Evolutionary conservation across 1,140 invertebrate species (phyloP).

Genomic region (Campoletis sonorensis): DNA sequence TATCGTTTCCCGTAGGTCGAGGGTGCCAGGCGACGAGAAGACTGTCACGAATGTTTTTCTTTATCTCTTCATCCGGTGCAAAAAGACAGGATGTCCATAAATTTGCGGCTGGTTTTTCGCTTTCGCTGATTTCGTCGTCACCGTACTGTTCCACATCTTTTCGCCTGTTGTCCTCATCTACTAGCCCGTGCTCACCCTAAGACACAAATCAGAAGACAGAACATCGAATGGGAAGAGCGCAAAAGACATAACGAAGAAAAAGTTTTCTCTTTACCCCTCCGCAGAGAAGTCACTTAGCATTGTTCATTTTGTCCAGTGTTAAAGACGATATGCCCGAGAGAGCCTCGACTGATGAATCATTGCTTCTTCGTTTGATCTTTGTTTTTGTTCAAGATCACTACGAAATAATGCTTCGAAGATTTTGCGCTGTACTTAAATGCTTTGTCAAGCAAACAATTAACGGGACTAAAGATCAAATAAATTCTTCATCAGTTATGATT

Average conservation of each 20-base stretch:
- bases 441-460: neutral
- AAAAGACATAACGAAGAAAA: conserved; percentile 17
- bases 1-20: neutral
- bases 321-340: neutral
- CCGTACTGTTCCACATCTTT: neutral
- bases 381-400: neutral
- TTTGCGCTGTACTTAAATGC: neutral
- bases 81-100: conserved; percentile 38
- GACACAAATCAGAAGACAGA: neutral
- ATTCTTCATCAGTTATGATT: too few relatives aligned
- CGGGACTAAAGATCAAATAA: neutral
- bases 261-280: neutral
- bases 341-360: neutral
- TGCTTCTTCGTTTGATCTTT: conserved; percentile 23
- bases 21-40: conserved; percentile 39
- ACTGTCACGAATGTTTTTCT: conserved; percentile 23
- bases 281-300: conserved; percentile 24
- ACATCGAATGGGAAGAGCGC: neutral
- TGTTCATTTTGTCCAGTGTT: conserved; percentile 3
- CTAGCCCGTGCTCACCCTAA: conserved; percentile 7
- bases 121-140: conserved; percentile 37
- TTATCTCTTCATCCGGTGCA: conserved; percentile 34
- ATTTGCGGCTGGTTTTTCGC: conserved; percentile 39
- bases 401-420: neutral
- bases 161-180: neutral